Conservation (phyloP, 2,113 vertebrate species). For the Takifugu flavidus region DNA sequence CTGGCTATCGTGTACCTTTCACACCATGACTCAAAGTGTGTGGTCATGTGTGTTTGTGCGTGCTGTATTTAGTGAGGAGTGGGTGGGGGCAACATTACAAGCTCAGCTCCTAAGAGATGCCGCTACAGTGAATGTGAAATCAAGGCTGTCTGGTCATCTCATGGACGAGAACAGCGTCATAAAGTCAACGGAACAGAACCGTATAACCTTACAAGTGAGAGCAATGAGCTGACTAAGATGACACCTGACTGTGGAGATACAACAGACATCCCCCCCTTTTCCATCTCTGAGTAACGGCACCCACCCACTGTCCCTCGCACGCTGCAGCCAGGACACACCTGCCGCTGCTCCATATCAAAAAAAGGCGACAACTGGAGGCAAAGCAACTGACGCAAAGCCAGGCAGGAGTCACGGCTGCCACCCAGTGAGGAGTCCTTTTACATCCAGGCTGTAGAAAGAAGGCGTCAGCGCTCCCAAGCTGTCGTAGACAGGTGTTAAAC, state of each 20-base stretch:
- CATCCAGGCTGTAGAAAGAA: conserved; percentile 16
- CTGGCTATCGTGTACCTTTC: conserved; percentile 63
- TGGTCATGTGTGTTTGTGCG: conserved; percentile 27
- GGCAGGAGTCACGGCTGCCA: conserved; percentile 6
- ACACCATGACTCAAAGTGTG: conserved; percentile 63
- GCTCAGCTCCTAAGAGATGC: conserved; percentile 11
- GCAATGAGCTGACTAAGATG: conserved; percentile 50
- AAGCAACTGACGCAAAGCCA: conserved; percentile 15
- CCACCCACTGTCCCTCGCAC: conserved; percentile 25
- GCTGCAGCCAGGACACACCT: conserved; percentile 10
- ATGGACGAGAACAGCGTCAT: background rate
- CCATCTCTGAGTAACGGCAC: conserved; percentile 52
- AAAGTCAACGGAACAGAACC: conserved; percentile 9
- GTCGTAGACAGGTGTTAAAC: conserved; percentile 49
- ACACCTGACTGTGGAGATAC: conserved; percentile 55
- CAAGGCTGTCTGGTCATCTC: background rate
- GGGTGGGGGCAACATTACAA: conserved; percentile 19
- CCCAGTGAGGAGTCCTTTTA: conserved; percentile 9
- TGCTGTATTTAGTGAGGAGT: conserved; percentile 31
- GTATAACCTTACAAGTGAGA: conserved; percentile 5
- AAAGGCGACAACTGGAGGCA: background rate
- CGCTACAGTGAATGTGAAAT: conserved; percentile 6
- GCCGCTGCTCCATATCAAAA: conserved; percentile 25
- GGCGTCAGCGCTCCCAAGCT: conserved; percentile 35
- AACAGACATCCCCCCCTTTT: conserved; percentile 57